A percentile compares a stretch with the other conserved stretches of the same genome.
Evolutionary conservation across 1,140 invertebrate genomes (phyloP).

Genomic region (Zaprionus africanus): DNA sequence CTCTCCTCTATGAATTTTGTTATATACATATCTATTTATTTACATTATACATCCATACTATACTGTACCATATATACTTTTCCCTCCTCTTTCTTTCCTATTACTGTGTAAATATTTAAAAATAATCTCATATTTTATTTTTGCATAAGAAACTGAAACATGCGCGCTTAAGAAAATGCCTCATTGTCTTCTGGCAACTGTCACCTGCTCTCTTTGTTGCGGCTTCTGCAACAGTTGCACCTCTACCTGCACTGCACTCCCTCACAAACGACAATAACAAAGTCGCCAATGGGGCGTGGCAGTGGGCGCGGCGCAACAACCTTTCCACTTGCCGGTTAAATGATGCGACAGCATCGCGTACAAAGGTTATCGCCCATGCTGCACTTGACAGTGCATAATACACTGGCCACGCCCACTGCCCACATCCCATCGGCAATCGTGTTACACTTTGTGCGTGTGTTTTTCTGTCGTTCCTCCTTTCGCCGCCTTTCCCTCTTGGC

Average conservation of each 20-base stretch:
- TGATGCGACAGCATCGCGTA: slow-evolving; percentile 28
- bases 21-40: no score
- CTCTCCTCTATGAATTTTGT: no score
- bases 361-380: slow-evolving; percentile 14
- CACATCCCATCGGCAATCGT: not conserved
- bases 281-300: slow-evolving; percentile 24
- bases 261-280: slow-evolving; percentile 21
- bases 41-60: no score
- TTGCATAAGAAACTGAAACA: not conserved
- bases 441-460: slow-evolving; percentile 5
- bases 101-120: not conserved
- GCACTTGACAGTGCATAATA: slow-evolving; percentile 21
- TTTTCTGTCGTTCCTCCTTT: not conserved
- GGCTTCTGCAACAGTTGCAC: slow-evolving; percentile 13
- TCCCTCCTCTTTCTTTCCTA: no score
- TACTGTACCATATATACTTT: no score
- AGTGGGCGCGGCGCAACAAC: slow-evolving; percentile 39
- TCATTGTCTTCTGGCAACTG: slow-evolving; percentile 6
- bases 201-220: slow-evolving; percentile 8
- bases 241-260: not conserved
- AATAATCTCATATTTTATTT: not conserved
- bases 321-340: slow-evolving; percentile 36
- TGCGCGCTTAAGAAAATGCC: not conserved
- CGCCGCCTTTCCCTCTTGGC: slow-evolving; percentile 22
- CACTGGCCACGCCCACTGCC: not conserved